Conservation (phyloP, 1,140 invertebrate genomes). For the Agrilus planipennis region DNA sequence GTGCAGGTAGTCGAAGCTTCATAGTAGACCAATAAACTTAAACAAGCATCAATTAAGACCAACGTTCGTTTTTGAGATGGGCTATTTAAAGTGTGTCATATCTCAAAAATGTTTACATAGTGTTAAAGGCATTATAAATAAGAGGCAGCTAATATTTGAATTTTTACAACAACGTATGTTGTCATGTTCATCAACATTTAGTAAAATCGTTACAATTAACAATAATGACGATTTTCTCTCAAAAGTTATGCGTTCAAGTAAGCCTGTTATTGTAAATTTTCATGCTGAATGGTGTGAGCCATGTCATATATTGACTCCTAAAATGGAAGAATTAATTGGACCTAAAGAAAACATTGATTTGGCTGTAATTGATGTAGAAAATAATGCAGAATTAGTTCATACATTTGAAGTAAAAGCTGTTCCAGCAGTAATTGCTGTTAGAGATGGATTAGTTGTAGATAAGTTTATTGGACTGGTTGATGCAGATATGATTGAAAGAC, state of each 20-base stretch:
- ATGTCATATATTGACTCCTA: constrained; percentile 86
- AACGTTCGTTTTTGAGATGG: too few relatives aligned
- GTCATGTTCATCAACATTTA: constrained; percentile 17
- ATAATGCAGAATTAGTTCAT: constrained; percentile 69
- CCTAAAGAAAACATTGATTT: constrained; percentile 68
- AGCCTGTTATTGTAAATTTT: constrained; percentile 76
- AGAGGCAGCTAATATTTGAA: too few relatives aligned
- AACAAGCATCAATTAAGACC: too few relatives aligned
- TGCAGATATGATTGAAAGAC: constrained; percentile 67
- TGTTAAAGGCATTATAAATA: too few relatives aligned
- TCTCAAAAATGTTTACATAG: too few relatives aligned
- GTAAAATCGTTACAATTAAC: constrained; percentile 42
- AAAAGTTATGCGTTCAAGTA: constrained; percentile 69
- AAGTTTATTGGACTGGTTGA: constrained; percentile 88
- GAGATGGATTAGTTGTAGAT: constrained; percentile 77
- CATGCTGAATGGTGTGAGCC: constrained; percentile 92
- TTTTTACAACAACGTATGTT: too few relatives aligned
- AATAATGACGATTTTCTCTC: constrained; percentile 44
- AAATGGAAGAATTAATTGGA: constrained; percentile 71
- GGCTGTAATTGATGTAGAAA: constrained; percentile 87
- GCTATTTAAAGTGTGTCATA: too few relatives aligned
- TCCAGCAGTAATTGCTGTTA: constrained; percentile 79
- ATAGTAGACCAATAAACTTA: too few relatives aligned
- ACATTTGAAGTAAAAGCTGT: constrained; percentile 81
- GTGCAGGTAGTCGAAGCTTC: too few relatives aligned